Evolutionary conservation across 2,113 vertebrate genomes (phyloP).

Genomic region (Rattus norvegicus): DNA sequence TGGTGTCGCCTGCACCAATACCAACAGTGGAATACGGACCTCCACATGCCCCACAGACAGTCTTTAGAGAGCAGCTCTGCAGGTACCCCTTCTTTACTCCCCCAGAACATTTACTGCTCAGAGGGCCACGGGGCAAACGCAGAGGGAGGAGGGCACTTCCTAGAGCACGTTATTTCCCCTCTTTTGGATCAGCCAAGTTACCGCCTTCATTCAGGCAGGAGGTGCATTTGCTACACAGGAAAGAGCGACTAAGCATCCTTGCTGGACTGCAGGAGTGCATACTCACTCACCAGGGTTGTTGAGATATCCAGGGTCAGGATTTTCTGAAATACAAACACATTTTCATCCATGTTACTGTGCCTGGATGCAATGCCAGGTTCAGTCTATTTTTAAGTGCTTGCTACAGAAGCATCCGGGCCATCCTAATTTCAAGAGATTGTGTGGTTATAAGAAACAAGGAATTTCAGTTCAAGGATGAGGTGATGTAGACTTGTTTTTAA

Average conservation of each 20-base stretch:
- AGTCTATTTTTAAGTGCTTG: neutral
- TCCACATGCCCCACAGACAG: neutral
- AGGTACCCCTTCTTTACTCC: neutral
- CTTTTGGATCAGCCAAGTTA: neutral
- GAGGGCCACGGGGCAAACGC: neutral
- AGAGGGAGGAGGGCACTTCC: neutral
- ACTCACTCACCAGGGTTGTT: slow-evolving; percentile 77
- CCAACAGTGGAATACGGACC: neutral
- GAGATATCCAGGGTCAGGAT: slow-evolving; percentile 47
- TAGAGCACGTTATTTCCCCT: neutral
- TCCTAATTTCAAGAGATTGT: slow-evolving; percentile 43
- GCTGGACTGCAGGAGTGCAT: neutral
- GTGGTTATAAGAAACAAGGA: neutral
- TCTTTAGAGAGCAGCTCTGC: neutral
- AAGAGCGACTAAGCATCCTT: slow-evolving; percentile 28
- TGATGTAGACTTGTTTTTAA: neutral
- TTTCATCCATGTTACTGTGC: slow-evolving; percentile 44
- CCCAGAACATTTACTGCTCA: neutral
- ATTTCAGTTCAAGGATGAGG: slow-evolving; percentile 41
- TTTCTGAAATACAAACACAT: slow-evolving; percentile 73
- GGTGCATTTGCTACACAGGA: neutral
- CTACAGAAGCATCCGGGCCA: slow-evolving; percentile 24
- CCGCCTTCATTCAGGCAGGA: slow-evolving; percentile 44
- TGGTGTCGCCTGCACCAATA: neutral
- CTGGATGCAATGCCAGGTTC: neutral